Evolutionary conservation across 2,888 invertebrate species (phyloP).

Genomic region (Cancer borealis): DNA sequence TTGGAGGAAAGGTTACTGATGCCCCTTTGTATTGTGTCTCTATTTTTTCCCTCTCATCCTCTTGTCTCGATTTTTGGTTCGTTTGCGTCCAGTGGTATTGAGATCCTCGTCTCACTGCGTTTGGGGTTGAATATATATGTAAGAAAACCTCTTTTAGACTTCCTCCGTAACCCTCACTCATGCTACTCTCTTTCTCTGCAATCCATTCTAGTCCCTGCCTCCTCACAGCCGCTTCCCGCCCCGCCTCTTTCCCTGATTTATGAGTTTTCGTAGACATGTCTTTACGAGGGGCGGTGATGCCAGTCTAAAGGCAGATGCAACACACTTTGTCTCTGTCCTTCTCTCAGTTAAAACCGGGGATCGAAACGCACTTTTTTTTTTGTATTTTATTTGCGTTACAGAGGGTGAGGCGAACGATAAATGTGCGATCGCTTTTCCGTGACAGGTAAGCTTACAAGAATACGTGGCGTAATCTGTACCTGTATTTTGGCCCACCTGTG

Average conservation of each 20-base stretch:
- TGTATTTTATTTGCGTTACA: neutral
- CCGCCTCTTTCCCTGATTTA: neutral
- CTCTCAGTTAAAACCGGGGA: neutral
- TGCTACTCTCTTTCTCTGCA: neutral
- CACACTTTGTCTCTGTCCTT: slow-evolving; percentile 10
- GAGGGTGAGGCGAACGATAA: neutral
- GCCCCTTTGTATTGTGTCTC: neutral
- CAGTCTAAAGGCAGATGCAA: neutral
- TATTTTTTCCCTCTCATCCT: neutral
- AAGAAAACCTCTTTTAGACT: too few relatives aligned
- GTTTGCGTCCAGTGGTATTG: too few relatives aligned
- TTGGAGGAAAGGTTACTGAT: neutral
- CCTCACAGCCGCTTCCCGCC: neutral
- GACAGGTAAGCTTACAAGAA: neutral
- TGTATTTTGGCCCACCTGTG: neutral
- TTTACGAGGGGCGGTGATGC: neutral
- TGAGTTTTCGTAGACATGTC: slow-evolving; percentile 34
- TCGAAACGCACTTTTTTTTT: neutral
- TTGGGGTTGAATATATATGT: too few relatives aligned
- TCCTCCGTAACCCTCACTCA: neutral
- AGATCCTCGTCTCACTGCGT: too few relatives aligned
- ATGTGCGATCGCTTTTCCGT: neutral
- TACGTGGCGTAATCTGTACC: neutral
- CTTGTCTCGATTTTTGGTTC: neutral
- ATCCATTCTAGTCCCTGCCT: neutral